A percentile compares a stretch with the other conserved stretches of the same genome.
These are phyloP conservation scores for Pantherophis guttatus DNA, from an alignment of 2,113 vertebrate species.

Conservation along the genomic window DNA sequence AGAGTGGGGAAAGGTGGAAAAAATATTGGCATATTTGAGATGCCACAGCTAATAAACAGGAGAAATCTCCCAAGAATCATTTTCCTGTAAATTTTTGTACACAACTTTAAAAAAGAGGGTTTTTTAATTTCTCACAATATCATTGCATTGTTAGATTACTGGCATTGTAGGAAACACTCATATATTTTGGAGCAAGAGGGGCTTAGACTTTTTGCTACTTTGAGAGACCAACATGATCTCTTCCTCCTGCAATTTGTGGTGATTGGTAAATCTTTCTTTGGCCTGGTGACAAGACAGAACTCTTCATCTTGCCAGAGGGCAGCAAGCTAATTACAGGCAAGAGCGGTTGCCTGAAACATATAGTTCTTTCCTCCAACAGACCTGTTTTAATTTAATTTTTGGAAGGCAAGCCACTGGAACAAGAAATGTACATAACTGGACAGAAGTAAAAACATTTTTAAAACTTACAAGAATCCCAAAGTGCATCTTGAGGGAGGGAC, in stretches of 20 bases:
- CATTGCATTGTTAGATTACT: background rate
- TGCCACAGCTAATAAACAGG: background rate
- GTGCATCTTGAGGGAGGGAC: background rate
- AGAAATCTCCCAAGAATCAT: background rate
- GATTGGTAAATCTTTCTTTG: background rate
- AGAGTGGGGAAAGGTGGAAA: background rate
- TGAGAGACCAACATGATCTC: background rate
- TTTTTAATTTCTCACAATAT: background rate
- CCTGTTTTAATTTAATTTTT: background rate
- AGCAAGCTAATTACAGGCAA: background rate
- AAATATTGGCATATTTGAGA: background rate
- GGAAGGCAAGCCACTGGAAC: background rate
- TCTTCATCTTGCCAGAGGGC: background rate
- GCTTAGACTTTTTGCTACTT: background rate
- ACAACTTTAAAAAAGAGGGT: background rate
- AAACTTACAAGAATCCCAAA: background rate
- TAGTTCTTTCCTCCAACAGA: background rate
- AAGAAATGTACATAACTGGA: background rate
- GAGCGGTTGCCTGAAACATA: background rate
- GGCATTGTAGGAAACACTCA: background rate
- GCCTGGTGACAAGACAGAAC: background rate
- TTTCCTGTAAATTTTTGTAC: background rate
- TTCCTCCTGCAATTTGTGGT: background rate
- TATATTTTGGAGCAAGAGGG: background rate
- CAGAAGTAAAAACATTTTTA: background rate